Conservation (phyloP, 53 echinoderm and acorn worm species). For the Echinometra lucunter region DNA sequence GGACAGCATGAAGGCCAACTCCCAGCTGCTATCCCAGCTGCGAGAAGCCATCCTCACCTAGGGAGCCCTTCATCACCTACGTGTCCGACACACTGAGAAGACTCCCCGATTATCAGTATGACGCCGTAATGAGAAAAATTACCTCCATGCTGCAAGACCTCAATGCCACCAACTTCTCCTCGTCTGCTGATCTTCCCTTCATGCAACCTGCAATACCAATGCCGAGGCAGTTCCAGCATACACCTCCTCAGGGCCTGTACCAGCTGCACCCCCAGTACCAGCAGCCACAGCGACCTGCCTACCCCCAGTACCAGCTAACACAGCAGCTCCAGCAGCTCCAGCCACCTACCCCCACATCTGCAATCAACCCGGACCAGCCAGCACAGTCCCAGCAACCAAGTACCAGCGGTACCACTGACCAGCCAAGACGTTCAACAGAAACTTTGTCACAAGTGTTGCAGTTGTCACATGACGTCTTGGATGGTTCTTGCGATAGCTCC, state of each 20-base stretch:
- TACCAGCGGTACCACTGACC: slow-evolving; percentile 9
- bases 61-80: slow-evolving; percentile 47
- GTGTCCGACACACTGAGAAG: slow-evolving; percentile 44
- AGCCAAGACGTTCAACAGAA: too few relatives aligned
- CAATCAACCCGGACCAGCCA: background rate
- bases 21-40: slow-evolving; percentile 37
- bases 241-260: slow-evolving; percentile 43
- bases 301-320: slow-evolving; percentile 51
- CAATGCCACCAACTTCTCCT: slow-evolving; percentile 11
- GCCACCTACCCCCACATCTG: background rate
- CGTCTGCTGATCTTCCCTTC: slow-evolving; percentile 12
- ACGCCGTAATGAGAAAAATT: slow-evolving; percentile 33
- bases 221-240: slow-evolving; percentile 40
- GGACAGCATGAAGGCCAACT: slow-evolving; percentile 45
- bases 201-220: slow-evolving; percentile 10
- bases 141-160: slow-evolving; percentile 50
- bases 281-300: slow-evolving; percentile 37
- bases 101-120: slow-evolving; percentile 53
- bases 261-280: slow-evolving; percentile 46
- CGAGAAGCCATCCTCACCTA: slow-evolving; percentile 38
- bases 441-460: too few relatives aligned
- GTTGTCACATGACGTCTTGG: too few relatives aligned
- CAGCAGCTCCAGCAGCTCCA: slow-evolving; percentile 46
- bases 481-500: too few relatives aligned
- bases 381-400: background rate